Percentiles rank a stretch among this genome's conserved stretches.
Evolutionary conservation across 1,140 invertebrate species (phyloP).

Genomic region (Pollicipes pollicipes): DNA sequence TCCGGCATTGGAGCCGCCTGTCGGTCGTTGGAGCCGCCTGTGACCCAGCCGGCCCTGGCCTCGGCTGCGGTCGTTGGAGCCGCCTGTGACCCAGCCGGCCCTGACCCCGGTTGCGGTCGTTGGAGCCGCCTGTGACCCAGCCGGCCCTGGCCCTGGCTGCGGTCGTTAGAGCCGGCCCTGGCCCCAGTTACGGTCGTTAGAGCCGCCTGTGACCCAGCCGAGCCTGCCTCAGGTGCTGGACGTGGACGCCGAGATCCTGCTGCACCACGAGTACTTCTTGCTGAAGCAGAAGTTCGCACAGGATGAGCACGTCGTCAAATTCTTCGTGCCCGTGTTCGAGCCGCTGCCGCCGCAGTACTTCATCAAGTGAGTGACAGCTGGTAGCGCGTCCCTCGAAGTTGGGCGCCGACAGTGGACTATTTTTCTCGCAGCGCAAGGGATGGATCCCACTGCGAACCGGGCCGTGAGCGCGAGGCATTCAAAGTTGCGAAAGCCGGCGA

Average conservation of each 20-base stretch:
- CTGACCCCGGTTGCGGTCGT: conserved; percentile 97
- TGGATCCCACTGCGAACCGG: not conserved
- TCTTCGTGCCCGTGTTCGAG: conserved; percentile 97
- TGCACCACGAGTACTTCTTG: conserved; percentile 96
- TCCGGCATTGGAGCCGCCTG: too few species aligned
- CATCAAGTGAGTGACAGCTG: conserved; percentile 35
- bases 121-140: too few species aligned
- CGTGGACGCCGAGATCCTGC: conserved; percentile 32
- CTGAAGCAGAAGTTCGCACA: conserved; percentile 83
- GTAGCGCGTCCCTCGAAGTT: not conserved
- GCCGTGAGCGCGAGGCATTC: not conserved
- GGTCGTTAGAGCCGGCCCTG: too few species aligned
- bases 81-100: too few species aligned
- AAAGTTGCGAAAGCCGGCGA: too few species aligned
- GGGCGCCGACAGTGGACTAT: not conserved
- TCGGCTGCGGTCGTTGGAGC: too few species aligned
- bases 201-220: too few species aligned
- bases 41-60: too few species aligned
- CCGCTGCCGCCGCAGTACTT: conserved; percentile 97
- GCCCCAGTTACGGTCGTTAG: too few species aligned
- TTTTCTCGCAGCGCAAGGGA: not conserved
- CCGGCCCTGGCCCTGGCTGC: too few species aligned
- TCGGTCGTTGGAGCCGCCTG: too few species aligned
- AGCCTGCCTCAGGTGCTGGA: conserved; percentile 12
- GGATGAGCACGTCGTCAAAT: conserved; percentile 93